phyloP scores from a whole-genome alignment of 92 coral and sea anemone species.

The Porites rus region DNA sequence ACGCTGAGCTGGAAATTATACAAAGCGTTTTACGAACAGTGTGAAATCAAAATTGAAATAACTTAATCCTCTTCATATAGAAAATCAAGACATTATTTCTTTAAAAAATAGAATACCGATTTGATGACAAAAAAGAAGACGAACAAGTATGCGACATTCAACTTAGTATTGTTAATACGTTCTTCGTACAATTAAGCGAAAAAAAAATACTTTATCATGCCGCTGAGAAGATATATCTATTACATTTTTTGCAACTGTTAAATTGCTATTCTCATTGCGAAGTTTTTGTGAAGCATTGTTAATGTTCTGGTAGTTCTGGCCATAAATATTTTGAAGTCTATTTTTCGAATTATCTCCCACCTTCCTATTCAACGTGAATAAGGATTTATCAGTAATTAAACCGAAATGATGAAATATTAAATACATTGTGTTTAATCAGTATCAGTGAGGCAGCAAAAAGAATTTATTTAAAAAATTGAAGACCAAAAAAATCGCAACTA shows the following conservation, averaged over 20 bases:
- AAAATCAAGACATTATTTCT: conserved; percentile 22
- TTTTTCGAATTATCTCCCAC: not conserved
- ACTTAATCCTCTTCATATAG: conserved; percentile 10
- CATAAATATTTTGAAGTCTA: not conserved
- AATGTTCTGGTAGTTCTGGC: not conserved
- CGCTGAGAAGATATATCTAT: not conserved
- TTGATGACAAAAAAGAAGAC: not conserved
- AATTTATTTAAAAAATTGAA: too few species aligned
- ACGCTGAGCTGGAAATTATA: conserved; percentile 51
- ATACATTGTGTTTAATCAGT: not conserved
- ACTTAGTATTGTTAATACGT: too few species aligned
- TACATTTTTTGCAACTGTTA: conserved; percentile 15
- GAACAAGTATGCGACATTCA: not conserved
- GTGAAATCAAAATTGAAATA: conserved; percentile 43
- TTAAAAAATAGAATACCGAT: not conserved
- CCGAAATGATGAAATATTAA: not conserved
- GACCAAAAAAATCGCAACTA: conserved; percentile 9
- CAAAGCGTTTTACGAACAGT: conserved; percentile 22
- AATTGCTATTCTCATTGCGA: conserved; percentile 9
- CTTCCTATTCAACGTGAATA: not conserved
- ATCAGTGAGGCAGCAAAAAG: too few species aligned
- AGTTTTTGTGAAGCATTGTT: not conserved
- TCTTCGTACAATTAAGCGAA: too few species aligned
- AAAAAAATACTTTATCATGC: too few species aligned
- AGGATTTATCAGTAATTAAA: not conserved